Evolutionary conservation across 2,797 vertebrate species (phyloP).

Genomic region (Pseudotriccus pelzelni): DNA sequence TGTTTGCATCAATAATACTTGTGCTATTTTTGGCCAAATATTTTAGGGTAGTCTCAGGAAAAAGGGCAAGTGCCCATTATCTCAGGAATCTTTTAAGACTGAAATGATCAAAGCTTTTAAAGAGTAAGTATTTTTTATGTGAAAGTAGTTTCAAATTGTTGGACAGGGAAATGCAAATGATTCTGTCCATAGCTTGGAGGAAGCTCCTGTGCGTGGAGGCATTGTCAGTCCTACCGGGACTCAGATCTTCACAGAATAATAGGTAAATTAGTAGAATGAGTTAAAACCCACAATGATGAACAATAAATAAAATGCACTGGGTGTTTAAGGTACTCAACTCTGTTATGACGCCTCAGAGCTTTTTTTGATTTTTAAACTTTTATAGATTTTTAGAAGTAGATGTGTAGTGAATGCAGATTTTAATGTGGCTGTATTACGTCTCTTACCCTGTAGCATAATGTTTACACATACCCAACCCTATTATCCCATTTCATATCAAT

Average conservation of each 20-base stretch:
- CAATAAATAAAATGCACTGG: background rate
- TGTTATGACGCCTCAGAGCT: too few relatives aligned
- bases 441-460: too few relatives aligned
- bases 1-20: background rate
- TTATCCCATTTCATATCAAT: too few relatives aligned
- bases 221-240: background rate
- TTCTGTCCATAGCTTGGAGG: background rate
- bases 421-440: too few relatives aligned
- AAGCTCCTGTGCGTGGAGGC: background rate
- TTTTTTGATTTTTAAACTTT: too few relatives aligned
- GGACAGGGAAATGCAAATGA: background rate
- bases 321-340: background rate
- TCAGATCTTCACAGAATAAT: background rate
- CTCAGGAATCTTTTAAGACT: background rate
- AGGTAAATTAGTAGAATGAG: background rate
- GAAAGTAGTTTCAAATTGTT: background rate
- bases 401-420: too few relatives aligned
- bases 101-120: constrained; percentile 2
- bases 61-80: background rate
- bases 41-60: background rate
- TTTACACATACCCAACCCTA: too few relatives aligned
- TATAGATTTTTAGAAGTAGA: too few relatives aligned
- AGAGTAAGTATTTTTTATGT: background rate
- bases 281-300: background rate
- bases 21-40: background rate